phyloP scores from a whole-genome alignment of 1,140 invertebrate species.

The Magallana gigas region DNA sequence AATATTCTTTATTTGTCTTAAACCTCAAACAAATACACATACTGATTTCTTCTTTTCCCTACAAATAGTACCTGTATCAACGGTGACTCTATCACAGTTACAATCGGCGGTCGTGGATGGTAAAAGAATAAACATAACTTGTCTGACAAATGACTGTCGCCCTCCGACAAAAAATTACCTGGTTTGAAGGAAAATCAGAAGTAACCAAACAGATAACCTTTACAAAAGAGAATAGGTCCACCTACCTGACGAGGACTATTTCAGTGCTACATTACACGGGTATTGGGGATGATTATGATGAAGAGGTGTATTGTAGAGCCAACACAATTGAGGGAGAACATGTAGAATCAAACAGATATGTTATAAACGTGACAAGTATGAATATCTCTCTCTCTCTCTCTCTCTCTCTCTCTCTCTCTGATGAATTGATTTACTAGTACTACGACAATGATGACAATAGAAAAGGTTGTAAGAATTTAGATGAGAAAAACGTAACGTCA shows the following conservation, averaged over 20 bases:
- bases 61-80: background rate
- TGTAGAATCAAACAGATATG: conserved; percentile 10
- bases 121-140: background rate
- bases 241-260: background rate
- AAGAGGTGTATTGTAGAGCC: background rate
- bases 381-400: no score
- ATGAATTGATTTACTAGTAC: no score
- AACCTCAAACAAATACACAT: background rate
- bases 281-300: background rate
- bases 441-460: no score
- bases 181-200: background rate
- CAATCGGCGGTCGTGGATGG: background rate
- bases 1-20: background rate
- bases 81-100: background rate
- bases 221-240: background rate
- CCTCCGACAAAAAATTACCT: background rate
- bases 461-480: no score
- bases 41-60: background rate
- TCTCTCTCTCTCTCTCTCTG: no score
- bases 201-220: background rate
- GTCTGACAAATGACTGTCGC: background rate
- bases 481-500: no score
- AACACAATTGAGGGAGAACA: background rate
- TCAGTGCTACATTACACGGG: background rate
- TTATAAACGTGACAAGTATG: background rate